Conservation (phyloP, 2,888 invertebrate genomes). For the Eurytoma adleriae region DNA sequence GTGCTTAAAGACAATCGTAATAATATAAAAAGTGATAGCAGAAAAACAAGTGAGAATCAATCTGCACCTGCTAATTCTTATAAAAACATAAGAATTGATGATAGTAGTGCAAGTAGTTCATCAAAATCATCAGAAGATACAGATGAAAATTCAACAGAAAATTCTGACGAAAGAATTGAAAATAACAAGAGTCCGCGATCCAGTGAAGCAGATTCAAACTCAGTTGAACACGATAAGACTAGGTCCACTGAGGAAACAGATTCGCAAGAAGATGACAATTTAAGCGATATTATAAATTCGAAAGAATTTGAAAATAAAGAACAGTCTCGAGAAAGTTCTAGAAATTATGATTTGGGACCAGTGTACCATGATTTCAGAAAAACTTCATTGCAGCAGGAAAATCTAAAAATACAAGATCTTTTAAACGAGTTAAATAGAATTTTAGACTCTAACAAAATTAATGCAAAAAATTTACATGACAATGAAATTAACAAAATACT, state of each 20-base stretch:
- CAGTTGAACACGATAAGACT: too few relatives aligned
- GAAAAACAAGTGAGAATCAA: background rate
- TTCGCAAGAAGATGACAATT: too few relatives aligned
- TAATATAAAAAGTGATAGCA: background rate
- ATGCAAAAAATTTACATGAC: background rate
- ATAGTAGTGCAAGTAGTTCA: background rate
- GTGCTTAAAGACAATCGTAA: background rate
- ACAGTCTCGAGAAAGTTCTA: background rate
- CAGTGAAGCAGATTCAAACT: too few relatives aligned
- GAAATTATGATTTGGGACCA: too few relatives aligned
- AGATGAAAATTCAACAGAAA: background rate
- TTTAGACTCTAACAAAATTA: background rate
- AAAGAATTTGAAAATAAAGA: background rate
- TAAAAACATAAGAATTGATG: too few relatives aligned
- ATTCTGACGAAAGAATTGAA: too few relatives aligned
- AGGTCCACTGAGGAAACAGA: too few relatives aligned
- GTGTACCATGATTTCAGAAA: too few relatives aligned
- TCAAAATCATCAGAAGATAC: background rate
- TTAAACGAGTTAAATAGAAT: background rate
- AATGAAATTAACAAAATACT: constrained; percentile 1
- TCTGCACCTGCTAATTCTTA: too few relatives aligned
- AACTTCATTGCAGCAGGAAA: too few relatives aligned
- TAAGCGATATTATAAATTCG: background rate
- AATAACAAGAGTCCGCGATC: too few relatives aligned
- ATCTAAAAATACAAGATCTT: background rate